phyloP scores from a whole-genome alignment of 1,140 invertebrate species.

The Pseudomyrmex cubaensis region DNA sequence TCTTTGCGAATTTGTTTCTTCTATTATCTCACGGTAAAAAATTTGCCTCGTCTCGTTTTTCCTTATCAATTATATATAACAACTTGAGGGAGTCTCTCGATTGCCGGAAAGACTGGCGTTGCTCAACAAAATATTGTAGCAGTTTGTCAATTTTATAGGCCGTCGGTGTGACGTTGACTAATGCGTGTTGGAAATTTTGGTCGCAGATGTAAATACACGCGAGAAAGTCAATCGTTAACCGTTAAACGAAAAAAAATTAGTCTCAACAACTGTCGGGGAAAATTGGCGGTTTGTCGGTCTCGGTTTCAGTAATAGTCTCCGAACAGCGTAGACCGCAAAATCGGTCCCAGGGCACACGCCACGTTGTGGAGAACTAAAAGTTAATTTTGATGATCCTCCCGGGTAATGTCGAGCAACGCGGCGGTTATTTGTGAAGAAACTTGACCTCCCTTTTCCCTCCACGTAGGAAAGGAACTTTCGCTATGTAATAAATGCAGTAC shows the following conservation, averaged over 20 bases:
- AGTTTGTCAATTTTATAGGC: slow-evolving; percentile 25
- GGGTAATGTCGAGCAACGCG: background rate
- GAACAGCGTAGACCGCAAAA: slow-evolving; percentile 16
- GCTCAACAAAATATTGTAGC: background rate
- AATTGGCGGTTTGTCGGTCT: background rate
- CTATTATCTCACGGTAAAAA: background rate
- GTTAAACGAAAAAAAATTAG: background rate
- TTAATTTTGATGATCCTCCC: slow-evolving; percentile 9
- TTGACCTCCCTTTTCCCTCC: background rate
- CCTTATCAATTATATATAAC: background rate
- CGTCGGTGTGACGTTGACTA: slow-evolving; percentile 19
- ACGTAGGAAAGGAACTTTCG: background rate
- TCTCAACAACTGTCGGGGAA: background rate
- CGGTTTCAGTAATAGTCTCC: background rate
- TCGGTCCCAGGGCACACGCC: background rate
- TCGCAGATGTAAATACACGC: background rate
- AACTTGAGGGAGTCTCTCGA: background rate
- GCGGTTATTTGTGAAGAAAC: slow-evolving; percentile 1
- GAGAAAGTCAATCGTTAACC: background rate
- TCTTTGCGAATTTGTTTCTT: background rate
- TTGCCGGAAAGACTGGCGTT: background rate
- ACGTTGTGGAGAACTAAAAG: background rate
- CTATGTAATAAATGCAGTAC: background rate
- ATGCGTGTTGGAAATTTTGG: slow-evolving; percentile 14
- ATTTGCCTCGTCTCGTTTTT: background rate